phyloP scores from a whole-genome alignment of 2,797 vertebrate genomes.

The Betta splendens region DNA sequence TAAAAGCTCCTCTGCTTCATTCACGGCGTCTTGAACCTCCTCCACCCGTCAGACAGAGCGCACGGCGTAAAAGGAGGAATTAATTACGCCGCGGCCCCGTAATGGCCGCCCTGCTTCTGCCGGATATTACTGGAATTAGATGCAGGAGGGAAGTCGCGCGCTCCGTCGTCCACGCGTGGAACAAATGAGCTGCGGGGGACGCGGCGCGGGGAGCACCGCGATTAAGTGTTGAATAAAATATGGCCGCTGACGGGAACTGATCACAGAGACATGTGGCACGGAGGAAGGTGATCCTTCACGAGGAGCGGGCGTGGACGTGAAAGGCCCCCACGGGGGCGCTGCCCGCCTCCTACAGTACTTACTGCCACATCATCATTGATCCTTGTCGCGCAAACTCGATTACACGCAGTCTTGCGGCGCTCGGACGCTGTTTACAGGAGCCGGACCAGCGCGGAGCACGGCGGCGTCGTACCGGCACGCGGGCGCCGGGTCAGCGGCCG shows the following conservation, averaged over 20 bases:
- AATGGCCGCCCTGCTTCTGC: slow-evolving; percentile 36
- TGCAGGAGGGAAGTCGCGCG: slow-evolving; percentile 18
- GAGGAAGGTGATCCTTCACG: slow-evolving; percentile 74
- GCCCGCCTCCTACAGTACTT: slow-evolving; percentile 51
- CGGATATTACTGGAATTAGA: slow-evolving; percentile 22
- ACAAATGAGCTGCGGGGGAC: slow-evolving; percentile 57
- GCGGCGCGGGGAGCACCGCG: slow-evolving; percentile 35
- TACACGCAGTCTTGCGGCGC: slow-evolving; percentile 48
- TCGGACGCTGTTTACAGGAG: slow-evolving; percentile 36
- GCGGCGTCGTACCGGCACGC: slow-evolving; percentile 4
- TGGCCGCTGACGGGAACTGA: slow-evolving; percentile 74
- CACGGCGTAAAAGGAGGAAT: slow-evolving; percentile 32
- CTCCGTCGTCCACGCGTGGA: slow-evolving; percentile 31
- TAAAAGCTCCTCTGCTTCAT: slow-evolving; percentile 24
- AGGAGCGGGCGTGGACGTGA: slow-evolving; percentile 38
- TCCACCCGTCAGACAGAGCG: slow-evolving; percentile 5
- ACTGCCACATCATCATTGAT: slow-evolving; percentile 68
- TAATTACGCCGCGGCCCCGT: slow-evolving; percentile 28
- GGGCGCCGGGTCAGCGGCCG: slow-evolving; percentile 39
- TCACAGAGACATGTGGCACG: slow-evolving; percentile 63
- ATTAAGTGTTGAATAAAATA: slow-evolving; percentile 80
- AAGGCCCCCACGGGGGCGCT: slow-evolving; percentile 59
- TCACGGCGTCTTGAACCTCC: slow-evolving; percentile 24
- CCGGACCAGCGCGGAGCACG: too few species aligned
- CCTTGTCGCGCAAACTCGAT: slow-evolving; percentile 66